Base-by-base conservation (phyloP, 2,888 invertebrate species). In the Stenichneumon culpator region DNA sequence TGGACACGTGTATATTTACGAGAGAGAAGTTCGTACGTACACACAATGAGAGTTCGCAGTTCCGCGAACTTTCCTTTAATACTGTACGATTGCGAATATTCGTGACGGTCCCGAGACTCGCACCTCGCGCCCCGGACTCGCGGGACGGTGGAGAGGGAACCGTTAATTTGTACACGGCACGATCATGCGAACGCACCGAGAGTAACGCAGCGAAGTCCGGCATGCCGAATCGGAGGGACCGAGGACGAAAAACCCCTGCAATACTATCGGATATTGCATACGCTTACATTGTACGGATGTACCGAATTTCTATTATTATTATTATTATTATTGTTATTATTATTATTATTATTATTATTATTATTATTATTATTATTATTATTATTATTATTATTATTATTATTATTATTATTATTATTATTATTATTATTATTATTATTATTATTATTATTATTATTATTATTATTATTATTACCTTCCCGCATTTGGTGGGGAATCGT, bases 151-250 rank as follows among this genome's bases (percentile, higher is more conserved):
- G 87, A 88, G 84, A 52, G 80, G 47, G 80, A 87, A 81, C 82
- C 84, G 82, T 87, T 89, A 83, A 85, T 88, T 86, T 86, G 87
- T 87, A 87, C 88, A 86, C 77, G 80, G 67, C 78, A 83, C 77
- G 84, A 82, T 88, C 84, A 84, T 85, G 81, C 83, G 82, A 87
- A 77, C 89, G 82, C 47, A 50, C 44, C 68, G 9, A 22, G 68
- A 22, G 19, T 44, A 32, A 28, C 69, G 28, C 50, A 44, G 47
- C 14, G 1, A 11, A 19, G 67, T 67, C 36, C 36, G 44, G 39
- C 70, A 72, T 72, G 63, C 36, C 60, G 47, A 79, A 79, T 79
- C 50, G 72, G 39, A 79, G 60, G 50, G 52, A 65, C 65, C 72
- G 63, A 63, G 72, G 19, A 14, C 67, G 25, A 36, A 36, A 36